Percentiles rank a stretch among this genome's conserved stretches.
These are phyloP conservation scores for Epicauta chinensis DNA, from an alignment of 1,140 invertebrate species.

Conservation along the genomic window DNA sequence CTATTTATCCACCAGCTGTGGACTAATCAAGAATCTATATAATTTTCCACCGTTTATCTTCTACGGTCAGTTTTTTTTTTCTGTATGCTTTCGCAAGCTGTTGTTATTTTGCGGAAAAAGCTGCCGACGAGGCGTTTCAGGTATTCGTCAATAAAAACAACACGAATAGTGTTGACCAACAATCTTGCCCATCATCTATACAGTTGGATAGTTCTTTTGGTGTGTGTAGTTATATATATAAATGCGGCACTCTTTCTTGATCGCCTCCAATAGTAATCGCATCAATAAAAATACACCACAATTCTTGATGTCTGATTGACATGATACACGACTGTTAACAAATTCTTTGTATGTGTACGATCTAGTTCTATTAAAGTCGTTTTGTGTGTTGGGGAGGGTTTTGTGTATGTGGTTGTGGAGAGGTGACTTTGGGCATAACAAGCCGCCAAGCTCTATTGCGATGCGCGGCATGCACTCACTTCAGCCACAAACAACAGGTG, in stretches of 20 bases:
- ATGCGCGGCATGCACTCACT: slow-evolving; percentile 34
- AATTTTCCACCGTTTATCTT: too few species aligned
- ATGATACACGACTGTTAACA: slow-evolving; percentile 35
- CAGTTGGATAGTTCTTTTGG: too few species aligned
- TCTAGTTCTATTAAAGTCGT: slow-evolving; percentile 34
- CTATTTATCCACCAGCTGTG: too few species aligned
- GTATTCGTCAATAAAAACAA: too few species aligned
- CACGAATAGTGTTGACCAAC: too few species aligned
- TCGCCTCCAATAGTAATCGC: slow-evolving; percentile 17
- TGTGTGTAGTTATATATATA: too few species aligned
- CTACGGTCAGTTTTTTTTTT: too few species aligned
- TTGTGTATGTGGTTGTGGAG: neutral
- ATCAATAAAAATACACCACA: slow-evolving; percentile 28
- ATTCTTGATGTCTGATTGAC: slow-evolving; percentile 31
- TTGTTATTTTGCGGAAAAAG: too few species aligned
- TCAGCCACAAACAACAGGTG: slow-evolving; percentile 36
- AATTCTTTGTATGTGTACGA: slow-evolving; percentile 34
- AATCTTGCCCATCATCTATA: too few species aligned
- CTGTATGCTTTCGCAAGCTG: too few species aligned
- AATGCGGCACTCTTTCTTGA: slow-evolving; percentile 1
- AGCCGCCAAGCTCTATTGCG: slow-evolving; percentile 34
- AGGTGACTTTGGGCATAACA: slow-evolving; percentile 36
- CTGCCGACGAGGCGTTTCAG: too few species aligned
- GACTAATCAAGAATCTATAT: too few species aligned
- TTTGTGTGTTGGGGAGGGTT: slow-evolving; percentile 21